phyloP scores from a whole-genome alignment of 1,140 invertebrate species.

The Luehdorfia chinensis region DNA sequence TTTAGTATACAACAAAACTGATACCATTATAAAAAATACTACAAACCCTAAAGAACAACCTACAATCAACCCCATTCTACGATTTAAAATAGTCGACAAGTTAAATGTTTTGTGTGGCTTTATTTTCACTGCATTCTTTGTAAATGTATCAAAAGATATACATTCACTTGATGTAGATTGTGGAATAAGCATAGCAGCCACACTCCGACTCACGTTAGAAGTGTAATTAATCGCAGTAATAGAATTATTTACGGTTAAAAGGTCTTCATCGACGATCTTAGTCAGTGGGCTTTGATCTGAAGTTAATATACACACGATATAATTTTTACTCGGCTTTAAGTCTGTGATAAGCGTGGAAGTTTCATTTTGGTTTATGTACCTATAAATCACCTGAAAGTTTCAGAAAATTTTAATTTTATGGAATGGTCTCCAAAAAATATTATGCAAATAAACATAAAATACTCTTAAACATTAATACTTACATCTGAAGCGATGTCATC shows the following conservation, averaged over 20 bases:
- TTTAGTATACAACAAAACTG: slow-evolving; percentile 67
- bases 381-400: slow-evolving; percentile 50
- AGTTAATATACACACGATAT: slow-evolving; percentile 58
- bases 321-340: slow-evolving; percentile 50
- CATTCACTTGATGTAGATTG: slow-evolving; percentile 64
- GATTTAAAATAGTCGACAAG: slow-evolving; percentile 55
- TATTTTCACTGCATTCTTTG: slow-evolving; percentile 41
- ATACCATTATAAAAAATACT: slow-evolving; percentile 70
- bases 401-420: slow-evolving; percentile 17
- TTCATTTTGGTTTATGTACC: slow-evolving; percentile 53
- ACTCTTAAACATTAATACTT: slow-evolving; percentile 28
- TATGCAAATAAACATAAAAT: background rate
- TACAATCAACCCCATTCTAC: slow-evolving; percentile 65
- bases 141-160: slow-evolving; percentile 56
- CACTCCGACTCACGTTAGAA: slow-evolving; percentile 46
- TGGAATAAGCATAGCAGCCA: slow-evolving; percentile 48
- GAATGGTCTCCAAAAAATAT: slow-evolving; percentile 7
- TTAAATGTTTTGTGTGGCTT: slow-evolving; percentile 50
- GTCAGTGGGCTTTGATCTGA: slow-evolving; percentile 46
- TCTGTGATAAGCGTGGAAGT: slow-evolving; percentile 50
- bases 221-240: slow-evolving; percentile 39
- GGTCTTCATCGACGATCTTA: slow-evolving; percentile 35
- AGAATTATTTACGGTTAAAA: slow-evolving; percentile 34
- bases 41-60: slow-evolving; percentile 64
- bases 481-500: slow-evolving; percentile 52